Conservation (phyloP, 2,797 vertebrate species). For the Darevskia nairensis region DNA sequence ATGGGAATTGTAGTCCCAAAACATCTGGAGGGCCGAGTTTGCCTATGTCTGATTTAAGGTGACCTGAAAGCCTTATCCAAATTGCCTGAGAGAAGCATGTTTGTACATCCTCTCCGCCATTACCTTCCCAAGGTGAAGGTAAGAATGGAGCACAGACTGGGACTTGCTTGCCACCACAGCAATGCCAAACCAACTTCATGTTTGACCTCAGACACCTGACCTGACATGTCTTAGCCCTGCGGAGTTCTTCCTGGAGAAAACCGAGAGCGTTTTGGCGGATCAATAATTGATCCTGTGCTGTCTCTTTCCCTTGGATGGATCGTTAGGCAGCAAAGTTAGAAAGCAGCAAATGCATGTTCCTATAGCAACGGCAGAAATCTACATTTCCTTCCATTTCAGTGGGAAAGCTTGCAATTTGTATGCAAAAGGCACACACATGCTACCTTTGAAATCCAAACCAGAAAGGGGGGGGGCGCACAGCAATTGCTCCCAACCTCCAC, state of each 20-base stretch:
- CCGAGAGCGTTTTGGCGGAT: not conserved
- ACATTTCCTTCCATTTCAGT: conserved; percentile 40
- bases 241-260: not conserved
- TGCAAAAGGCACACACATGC: conserved; percentile 37
- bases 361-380: conserved; percentile 57
- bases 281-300: conserved; percentile 19
- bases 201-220: not conserved
- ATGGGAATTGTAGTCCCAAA: no score
- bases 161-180: not conserved
- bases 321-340: conserved; percentile 37
- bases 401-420: conserved; percentile 55
- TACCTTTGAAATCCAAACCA: conserved; percentile 25
- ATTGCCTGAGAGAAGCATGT: not conserved
- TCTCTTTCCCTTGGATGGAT: conserved; percentile 23
- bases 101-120: not conserved
- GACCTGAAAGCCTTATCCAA: not conserved
- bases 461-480: not conserved
- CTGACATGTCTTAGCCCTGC: not conserved
- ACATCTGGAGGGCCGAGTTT: no score
- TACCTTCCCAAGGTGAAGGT: conserved; percentile 7
- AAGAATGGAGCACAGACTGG: not conserved
- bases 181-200: not conserved
- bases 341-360: conserved; percentile 59
- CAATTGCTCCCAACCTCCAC: not conserved
- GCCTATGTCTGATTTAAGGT: no score